Evolutionary conservation across 2,113 vertebrate genomes (phyloP), one percentile per base, ranked within the genome.

Genomic region (Callopanchax toddi): DNA sequence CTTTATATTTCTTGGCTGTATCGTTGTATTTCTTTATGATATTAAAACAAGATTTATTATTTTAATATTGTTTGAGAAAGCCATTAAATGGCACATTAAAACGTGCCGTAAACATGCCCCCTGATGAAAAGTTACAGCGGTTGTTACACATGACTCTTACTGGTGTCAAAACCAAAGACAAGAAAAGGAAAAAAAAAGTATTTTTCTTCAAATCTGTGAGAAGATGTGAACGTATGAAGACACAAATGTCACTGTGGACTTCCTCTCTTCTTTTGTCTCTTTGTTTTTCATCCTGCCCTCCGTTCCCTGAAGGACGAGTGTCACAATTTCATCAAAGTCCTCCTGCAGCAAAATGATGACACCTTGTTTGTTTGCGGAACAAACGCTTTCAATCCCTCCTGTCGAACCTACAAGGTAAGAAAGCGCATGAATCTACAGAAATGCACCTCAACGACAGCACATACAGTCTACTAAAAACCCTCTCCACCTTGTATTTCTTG

Each of bases 261-360:
- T 71, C 12, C 18, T 85, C 16, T 69, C 23, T 57, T 66, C 53
- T 78, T 34, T 74, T 48, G 15, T 51, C 9, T 53, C 13, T 11
- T 54, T 42, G 42, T 13, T 64, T 5, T 60, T 23, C 55, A 52
- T 56, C 1, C 64, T 2, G 36, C 16, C 50, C 57, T 23, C 42
- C 32, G 23, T 82, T 88, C 86, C 84, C 67, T 67, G 53, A 86
- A 99, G 97, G 97, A 99, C 70, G 97, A 99, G 81, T 99, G 97
- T 90, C 97, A 99, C 89, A 99, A 99, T 84, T 99, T 99, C 87
- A 98, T 99, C 90, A 99, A 99, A 89, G 96, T 99, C 82, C 93
- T 99, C 54, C 92, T 99, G 67, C 96, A 96, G 93, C 96, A 96
- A 88, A 95, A 92, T 9, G 93, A 98, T 5, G 95, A 98, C 68